These are phyloP conservation scores for Drosophila cognata DNA, from an alignment of 2,888 invertebrate genomes.

Conservation along the genomic window DNA sequence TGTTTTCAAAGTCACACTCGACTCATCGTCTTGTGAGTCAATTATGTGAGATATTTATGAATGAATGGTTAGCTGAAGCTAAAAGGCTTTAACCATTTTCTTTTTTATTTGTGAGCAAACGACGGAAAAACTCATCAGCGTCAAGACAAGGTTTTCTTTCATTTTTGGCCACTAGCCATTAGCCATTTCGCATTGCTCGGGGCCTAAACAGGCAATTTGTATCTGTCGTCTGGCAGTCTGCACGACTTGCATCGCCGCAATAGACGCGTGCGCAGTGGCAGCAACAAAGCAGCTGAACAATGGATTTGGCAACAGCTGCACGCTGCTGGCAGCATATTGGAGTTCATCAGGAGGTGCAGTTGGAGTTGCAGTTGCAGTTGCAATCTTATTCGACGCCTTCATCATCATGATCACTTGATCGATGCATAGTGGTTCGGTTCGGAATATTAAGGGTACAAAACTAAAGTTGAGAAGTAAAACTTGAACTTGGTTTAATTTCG, in stretches of 20 bases:
- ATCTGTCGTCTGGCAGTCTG: slow-evolving; percentile 54
- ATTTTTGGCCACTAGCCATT: slow-evolving; percentile 48
- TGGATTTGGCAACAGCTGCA: slow-evolving; percentile 40
- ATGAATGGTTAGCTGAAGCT: slow-evolving; percentile 51
- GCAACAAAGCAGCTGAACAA: slow-evolving; percentile 15
- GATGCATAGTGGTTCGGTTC: slow-evolving; percentile 36
- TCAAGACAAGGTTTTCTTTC: slow-evolving; percentile 43
- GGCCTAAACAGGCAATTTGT: slow-evolving; percentile 70
- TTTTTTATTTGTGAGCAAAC: slow-evolving; percentile 10
- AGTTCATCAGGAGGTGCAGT: slow-evolving; percentile 48
- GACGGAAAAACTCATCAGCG: slow-evolving; percentile 44
- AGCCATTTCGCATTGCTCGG: slow-evolving; percentile 44
- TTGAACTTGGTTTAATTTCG: neutral
- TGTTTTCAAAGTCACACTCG: slow-evolving; percentile 55
- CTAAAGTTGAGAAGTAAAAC: neutral
- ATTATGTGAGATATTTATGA: slow-evolving; percentile 77
- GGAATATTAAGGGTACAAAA: neutral
- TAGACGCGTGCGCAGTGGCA: slow-evolving; percentile 70
- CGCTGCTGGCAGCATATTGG: slow-evolving; percentile 35
- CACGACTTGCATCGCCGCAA: slow-evolving; percentile 38
- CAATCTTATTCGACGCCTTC: slow-evolving; percentile 22
- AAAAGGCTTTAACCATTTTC: slow-evolving; percentile 42
- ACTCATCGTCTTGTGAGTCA: slow-evolving; percentile 63
- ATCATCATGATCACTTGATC: slow-evolving; percentile 38
- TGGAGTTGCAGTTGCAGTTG: slow-evolving; percentile 17